A percentile compares a stretch with the other conserved stretches of the same genome.
These are phyloP conservation scores for Rotaria socialis DNA, from an alignment of 2,888 invertebrate species.

Conservation along the genomic window DNA sequence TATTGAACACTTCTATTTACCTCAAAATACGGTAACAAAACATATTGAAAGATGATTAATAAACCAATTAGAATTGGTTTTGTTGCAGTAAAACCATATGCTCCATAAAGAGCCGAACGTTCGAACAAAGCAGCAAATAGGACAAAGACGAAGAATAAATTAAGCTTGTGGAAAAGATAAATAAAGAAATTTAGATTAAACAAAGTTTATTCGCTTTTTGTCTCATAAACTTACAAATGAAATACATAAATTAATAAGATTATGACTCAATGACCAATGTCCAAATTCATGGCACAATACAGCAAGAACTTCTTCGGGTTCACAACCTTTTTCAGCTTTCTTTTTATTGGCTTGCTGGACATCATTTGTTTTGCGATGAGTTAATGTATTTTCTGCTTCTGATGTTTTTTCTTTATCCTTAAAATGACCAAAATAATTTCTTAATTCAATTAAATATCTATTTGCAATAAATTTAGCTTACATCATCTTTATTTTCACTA, in stretches of 20 bases:
- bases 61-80: constrained; percentile 86
- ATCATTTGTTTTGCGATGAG: not conserved
- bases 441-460: not conserved
- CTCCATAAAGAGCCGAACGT: constrained; percentile 71
- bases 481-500: not conserved
- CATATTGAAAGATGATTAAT: constrained; percentile 77
- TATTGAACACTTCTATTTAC: not conserved
- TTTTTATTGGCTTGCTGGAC: not conserved
- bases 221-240: constrained; percentile 30
- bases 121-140: constrained; percentile 67
- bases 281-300: constrained; percentile 93
- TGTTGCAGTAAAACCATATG: constrained; percentile 77
- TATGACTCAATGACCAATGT: constrained; percentile 72
- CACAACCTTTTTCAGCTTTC: constrained; percentile 40
- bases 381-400: not conserved
- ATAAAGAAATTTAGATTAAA: too few species aligned
- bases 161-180: constrained; percentile 61
- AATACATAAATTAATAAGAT: constrained; percentile 43
- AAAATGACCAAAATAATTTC: too few species aligned
- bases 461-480: not conserved
- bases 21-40: constrained; percentile 83
- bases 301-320: constrained; percentile 84
- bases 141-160: constrained; percentile 66
- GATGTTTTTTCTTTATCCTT: not conserved
- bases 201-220: too few species aligned